Evolutionary conservation across 2,888 invertebrate genomes (phyloP).

Genomic region (Eulithis prunata): DNA sequence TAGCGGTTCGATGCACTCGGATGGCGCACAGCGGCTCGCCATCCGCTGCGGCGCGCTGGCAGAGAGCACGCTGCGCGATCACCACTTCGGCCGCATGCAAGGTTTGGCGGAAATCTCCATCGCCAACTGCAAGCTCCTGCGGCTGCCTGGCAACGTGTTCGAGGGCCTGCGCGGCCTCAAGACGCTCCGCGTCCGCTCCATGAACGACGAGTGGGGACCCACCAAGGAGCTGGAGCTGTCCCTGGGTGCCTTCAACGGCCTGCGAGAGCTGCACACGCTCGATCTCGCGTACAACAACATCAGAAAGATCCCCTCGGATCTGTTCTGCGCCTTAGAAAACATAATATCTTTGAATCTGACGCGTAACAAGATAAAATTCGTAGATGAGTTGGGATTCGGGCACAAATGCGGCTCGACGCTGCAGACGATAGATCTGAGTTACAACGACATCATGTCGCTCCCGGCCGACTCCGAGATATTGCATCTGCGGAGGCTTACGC

Average conservation of each 20-base stretch:
- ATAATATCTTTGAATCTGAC: conserved; percentile 93
- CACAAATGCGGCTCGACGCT: conserved; percentile 87
- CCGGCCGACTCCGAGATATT: conserved; percentile 91
- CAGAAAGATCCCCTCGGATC: conserved; percentile 89
- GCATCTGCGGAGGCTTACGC: conserved; percentile 90
- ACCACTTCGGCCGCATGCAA: conserved; percentile 89
- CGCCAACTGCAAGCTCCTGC: conserved; percentile 91
- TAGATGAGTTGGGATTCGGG: conserved; percentile 90
- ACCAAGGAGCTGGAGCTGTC: conserved; percentile 89
- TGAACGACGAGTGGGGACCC: conserved; percentile 90
- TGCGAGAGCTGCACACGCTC: conserved; percentile 90
- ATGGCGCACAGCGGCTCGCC: conserved; percentile 89
- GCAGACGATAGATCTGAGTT: conserved; percentile 91
- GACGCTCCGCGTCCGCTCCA: conserved; percentile 90
- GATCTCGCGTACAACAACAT: conserved; percentile 93
- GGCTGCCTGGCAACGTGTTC: conserved; percentile 90
- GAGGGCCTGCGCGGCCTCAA: conserved; percentile 92
- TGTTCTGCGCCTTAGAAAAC: conserved; percentile 91
- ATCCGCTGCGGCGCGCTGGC: conserved; percentile 87
- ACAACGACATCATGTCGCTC: conserved; percentile 90
- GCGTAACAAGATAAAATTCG: conserved; percentile 91
- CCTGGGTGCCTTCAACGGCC: conserved; percentile 88
- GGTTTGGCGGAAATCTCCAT: conserved; percentile 91
- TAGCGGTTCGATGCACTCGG: conserved; percentile 85
- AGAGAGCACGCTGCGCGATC: conserved; percentile 90